Evolutionary conservation across 2,113 vertebrate species (phyloP), one percentile per base, ranked within the genome.

Genomic region (Puntigrus tetrazona): DNA sequence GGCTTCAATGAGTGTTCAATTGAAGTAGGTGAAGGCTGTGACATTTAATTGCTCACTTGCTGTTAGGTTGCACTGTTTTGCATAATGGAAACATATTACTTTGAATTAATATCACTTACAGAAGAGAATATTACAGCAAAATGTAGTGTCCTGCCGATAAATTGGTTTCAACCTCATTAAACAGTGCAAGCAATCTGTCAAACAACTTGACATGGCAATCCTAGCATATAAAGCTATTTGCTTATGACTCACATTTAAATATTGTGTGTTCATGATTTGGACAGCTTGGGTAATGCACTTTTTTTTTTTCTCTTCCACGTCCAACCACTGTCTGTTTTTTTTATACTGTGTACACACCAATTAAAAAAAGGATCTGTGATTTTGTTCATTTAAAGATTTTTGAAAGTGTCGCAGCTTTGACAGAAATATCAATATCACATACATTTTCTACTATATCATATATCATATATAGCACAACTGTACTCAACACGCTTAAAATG

Each of bases 61-160:
- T 38, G 65, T 72, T 69, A 69, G 11, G 31, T 69, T 43, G 38
- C 7, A 22, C 36, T 72, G 22, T 72, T 72, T 72, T 25, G 69
- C 69, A 25, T 72, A 43, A 72, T 43, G 38, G 11, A 72, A 72
- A 72, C 69, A 25, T 6, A 14, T 72, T 72, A 43, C 69, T 69
- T 69, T 69, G 18, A 69, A 5, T 36, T 69, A 38, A 34, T 69
- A 7, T 43, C n/a, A 73, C 38, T 73, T 16, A 25, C 69, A 25
- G 38, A 73, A 43, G 38, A 73, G 38, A 73, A 73, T 41, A 73
- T 73, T 43, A 43, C 38, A 73, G n/a, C 11, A 73, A 73, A 27
- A 43, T 43, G 5, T 16, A 43, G 69, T 45, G 38, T 73, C 69
- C n/a, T 73, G 65, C 34, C 9, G 38, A 73, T 73, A 43, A 73